Percentiles rank a stretch among this genome's conserved stretches.
These are phyloP conservation scores for Melanotaenia duboulayi DNA, from an alignment of 2,113 vertebrate genomes.

Conservation along the genomic window DNA sequence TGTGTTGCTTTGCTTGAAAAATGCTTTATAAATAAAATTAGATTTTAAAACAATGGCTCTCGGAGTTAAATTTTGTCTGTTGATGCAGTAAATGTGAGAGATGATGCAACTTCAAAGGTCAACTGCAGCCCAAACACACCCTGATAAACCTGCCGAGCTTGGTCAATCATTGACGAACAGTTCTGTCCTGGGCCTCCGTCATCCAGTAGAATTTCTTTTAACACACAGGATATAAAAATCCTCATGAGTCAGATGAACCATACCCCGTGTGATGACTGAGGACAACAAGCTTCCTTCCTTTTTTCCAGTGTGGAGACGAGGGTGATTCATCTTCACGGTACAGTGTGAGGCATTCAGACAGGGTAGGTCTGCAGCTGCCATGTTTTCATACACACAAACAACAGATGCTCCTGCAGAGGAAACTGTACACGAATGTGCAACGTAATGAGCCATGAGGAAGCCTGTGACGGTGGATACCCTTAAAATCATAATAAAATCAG, in stretches of 20 bases:
- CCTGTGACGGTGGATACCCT: too few species aligned
- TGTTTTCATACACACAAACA: neutral
- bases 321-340: conserved; percentile 27
- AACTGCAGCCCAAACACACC: conserved; percentile 23
- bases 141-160: conserved; percentile 53
- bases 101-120: conserved; percentile 33
- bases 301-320: conserved; percentile 4
- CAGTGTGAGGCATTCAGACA: conserved; percentile 1
- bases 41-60: neutral
- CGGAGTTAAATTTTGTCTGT: neutral
- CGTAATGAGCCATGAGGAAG: too few species aligned
- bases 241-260: conserved; percentile 43
- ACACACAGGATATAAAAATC: neutral
- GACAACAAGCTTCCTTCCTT: neutral
- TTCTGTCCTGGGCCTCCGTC: neutral
- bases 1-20: too few species aligned
- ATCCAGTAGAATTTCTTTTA: neutral
- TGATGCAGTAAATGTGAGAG: neutral
- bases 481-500: too few species aligned
- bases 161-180: conserved; percentile 39
- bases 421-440: too few species aligned
- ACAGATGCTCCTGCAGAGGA: neutral
- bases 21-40: too few species aligned
- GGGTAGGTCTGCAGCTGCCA: conserved; percentile 22
- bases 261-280: neutral